Evolutionary conservation across 2,888 invertebrate species (phyloP).

Genomic region (Cephus runcator): DNA sequence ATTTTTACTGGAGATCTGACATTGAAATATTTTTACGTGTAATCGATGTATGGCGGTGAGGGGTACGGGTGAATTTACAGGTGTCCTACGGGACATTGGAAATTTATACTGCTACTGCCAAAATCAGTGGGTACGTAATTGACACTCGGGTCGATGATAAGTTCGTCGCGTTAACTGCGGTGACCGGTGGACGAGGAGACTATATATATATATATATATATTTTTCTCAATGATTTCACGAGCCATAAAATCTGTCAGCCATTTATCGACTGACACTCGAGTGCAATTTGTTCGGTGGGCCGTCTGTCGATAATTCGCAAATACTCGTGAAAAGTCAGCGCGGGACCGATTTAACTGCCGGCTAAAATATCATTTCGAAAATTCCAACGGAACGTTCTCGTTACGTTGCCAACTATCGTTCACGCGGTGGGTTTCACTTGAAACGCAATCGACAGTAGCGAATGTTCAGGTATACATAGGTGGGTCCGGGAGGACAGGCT

Average conservation of each 20-base stretch:
- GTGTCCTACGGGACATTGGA: neutral
- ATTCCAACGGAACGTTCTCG: neutral
- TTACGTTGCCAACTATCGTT: neutral
- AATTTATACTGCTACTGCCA: neutral
- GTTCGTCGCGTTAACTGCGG: neutral
- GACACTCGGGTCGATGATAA: neutral
- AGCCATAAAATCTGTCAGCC: conserved; percentile 45
- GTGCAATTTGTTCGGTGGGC: conserved; percentile 36
- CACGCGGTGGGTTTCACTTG: neutral
- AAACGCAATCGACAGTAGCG: neutral
- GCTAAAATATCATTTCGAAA: neutral
- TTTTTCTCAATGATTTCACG: conserved; percentile 45
- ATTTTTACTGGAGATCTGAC: neutral
- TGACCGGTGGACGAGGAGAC: neutral
- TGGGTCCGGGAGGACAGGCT: neutral
- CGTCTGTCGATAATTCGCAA: conserved; percentile 50
- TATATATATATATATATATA: too few species aligned
- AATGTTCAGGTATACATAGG: neutral
- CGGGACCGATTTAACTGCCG: conserved; percentile 16
- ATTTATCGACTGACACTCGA: conserved; percentile 32
- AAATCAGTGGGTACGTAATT: neutral
- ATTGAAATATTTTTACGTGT: neutral
- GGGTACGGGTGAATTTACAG: neutral
- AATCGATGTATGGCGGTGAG: neutral
- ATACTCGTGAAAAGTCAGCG: conserved; percentile 34